Conservation (phyloP, 37 sponge, comb jelly and placozoan species). For the Chondrilla cf. caribensis region DNA sequence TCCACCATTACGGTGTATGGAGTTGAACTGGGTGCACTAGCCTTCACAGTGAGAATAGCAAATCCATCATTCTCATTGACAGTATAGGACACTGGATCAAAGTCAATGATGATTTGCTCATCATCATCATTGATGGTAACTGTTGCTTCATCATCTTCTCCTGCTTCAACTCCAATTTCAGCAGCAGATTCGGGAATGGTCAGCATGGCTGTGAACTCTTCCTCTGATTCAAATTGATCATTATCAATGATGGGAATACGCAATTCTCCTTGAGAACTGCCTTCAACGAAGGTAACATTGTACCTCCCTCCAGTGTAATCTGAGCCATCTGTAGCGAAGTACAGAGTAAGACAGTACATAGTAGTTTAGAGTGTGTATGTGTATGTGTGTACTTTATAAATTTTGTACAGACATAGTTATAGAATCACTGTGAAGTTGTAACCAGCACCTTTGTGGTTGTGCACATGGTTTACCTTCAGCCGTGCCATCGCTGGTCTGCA, state of each 20-base stretch:
- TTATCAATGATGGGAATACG: conserved; percentile 11
- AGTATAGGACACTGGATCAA: neutral
- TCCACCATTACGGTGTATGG: neutral
- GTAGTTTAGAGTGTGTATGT: neutral
- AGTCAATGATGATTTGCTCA: conserved; percentile 1
- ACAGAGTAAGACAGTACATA: neutral
- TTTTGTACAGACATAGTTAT: neutral
- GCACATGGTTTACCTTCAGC: conserved; percentile 46
- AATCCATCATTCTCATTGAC: conserved; percentile 21
- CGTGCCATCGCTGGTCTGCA: conserved; percentile 40
- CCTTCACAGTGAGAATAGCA: conserved; percentile 2
- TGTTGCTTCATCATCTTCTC: conserved; percentile 1
- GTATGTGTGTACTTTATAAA: neutral
- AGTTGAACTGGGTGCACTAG: neutral
- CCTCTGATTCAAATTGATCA: conserved; percentile 5
- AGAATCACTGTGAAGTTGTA: too few species aligned
- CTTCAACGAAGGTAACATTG: neutral
- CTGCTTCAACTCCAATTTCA: neutral
- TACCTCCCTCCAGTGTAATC: neutral
- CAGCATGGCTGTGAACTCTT: conserved; percentile 10
- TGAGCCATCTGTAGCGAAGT: neutral
- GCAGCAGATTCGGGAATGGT: neutral
- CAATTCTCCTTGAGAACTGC: neutral
- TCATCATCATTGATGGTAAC: conserved; percentile 32
- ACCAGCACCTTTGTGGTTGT: too few species aligned